These are phyloP conservation scores for Stenopsyche tienmushanensis DNA, from an alignment of 1,140 invertebrate genomes.

Conservation along the genomic window DNA sequence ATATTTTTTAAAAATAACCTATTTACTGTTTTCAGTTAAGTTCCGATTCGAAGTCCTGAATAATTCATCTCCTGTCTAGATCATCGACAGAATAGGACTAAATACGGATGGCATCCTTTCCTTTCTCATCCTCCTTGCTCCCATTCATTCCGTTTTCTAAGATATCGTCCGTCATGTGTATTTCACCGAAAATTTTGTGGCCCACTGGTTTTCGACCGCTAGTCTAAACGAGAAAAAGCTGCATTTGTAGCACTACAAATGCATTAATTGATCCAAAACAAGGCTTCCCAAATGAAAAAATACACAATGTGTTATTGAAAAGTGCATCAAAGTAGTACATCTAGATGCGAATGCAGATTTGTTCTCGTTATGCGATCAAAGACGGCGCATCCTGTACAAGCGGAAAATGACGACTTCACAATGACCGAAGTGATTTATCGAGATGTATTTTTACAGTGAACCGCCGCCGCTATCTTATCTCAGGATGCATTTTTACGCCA, in stretches of 20 bases:
- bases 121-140: too few relatives aligned
- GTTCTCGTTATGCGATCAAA: constrained; percentile 7
- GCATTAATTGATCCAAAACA: not conserved
- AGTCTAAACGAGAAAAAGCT: not conserved
- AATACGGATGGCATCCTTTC: too few relatives aligned
- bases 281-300: not conserved
- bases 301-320: too few relatives aligned
- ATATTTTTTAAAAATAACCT: too few relatives aligned
- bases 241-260: not conserved
- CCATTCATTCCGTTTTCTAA: not conserved
- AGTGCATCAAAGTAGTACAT: constrained; percentile 12
- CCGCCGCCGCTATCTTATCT: constrained; percentile 2
- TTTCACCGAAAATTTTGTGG: not conserved
- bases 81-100: too few relatives aligned
- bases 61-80: too few relatives aligned
- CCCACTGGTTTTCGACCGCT: not conserved
- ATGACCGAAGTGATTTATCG: constrained; percentile 27
- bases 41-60: too few relatives aligned
- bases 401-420: constrained; percentile 20
- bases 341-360: constrained; percentile 15
- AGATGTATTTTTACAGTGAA: constrained; percentile 3
- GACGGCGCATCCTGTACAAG: constrained; percentile 27
- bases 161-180: not conserved
- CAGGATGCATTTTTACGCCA: constrained; percentile 19
- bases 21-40: too few relatives aligned